Conservation (phyloP, 2,888 invertebrate species). For the Pristionchus entomophagus region DNA sequence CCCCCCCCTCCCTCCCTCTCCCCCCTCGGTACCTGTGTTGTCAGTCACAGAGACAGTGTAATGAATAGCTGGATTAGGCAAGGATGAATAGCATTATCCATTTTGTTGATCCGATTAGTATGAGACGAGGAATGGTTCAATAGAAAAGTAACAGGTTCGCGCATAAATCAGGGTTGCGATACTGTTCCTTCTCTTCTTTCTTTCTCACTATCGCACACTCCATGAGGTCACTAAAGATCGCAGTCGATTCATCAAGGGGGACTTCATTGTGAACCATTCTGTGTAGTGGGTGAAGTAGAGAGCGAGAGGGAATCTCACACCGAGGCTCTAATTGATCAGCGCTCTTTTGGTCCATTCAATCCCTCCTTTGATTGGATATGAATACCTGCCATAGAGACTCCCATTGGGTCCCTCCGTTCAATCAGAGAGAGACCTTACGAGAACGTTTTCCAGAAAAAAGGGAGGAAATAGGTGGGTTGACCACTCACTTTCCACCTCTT, state of each 20-base stretch:
- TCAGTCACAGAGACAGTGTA: slow-evolving; percentile 18
- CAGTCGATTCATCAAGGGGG: not conserved
- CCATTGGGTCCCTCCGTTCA: not conserved
- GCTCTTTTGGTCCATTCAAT: not conserved
- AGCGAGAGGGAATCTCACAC: no score
- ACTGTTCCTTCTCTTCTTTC: not conserved
- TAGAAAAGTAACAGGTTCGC: slow-evolving; percentile 32
- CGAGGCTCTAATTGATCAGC: slow-evolving; percentile 11
- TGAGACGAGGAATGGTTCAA: not conserved
- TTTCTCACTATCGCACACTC: not conserved
- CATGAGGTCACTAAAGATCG: not conserved
- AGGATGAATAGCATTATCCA: slow-evolving; percentile 5
- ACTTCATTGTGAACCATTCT: not conserved
- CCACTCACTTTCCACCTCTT: not conserved
- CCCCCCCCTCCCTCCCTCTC: not conserved
- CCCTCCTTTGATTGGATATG: not conserved
- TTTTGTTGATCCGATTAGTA: slow-evolving; percentile 18
- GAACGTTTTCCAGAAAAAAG: slow-evolving; percentile 3
- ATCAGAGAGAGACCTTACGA: not conserved
- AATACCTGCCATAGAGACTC: not conserved
- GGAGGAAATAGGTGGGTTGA: not conserved
- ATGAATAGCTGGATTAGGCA: slow-evolving; percentile 30
- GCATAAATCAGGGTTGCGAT: slow-evolving; percentile 27
- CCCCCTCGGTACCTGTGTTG: slow-evolving; percentile 27
- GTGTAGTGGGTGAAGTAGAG: not conserved